These are phyloP conservation scores for Pollenia labialis DNA, from an alignment of 2,888 invertebrate genomes.

Conservation along the genomic window DNA sequence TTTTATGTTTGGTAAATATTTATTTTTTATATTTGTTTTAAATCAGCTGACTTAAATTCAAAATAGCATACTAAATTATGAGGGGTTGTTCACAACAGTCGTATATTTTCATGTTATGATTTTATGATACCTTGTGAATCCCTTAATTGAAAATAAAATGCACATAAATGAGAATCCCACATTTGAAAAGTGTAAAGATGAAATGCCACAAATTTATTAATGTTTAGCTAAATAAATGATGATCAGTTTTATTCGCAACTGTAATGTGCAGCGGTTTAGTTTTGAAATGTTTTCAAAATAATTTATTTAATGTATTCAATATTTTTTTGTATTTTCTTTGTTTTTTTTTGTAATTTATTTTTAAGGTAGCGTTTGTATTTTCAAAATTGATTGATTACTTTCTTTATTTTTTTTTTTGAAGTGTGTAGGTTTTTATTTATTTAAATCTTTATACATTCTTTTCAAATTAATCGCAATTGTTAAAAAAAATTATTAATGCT, in stretches of 20 bases:
- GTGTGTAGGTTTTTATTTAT: slow-evolving; percentile 3
- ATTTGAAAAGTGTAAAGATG: too few relatives aligned
- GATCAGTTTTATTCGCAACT: slow-evolving; percentile 25
- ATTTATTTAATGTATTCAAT: neutral
- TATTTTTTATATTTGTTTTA: too few relatives aligned
- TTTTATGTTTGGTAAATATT: too few relatives aligned
- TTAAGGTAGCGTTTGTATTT: slow-evolving; percentile 61
- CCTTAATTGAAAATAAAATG: neutral
- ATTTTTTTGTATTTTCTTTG: slow-evolving; percentile 13
- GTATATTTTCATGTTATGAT: too few relatives aligned
- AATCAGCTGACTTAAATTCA: too few relatives aligned
- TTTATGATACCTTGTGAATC: too few relatives aligned
- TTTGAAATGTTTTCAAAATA: slow-evolving; percentile 11
- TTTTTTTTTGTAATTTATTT: neutral
- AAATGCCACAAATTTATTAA: too few relatives aligned
- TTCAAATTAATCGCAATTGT: too few relatives aligned
- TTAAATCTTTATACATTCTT: neutral
- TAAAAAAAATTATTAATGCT: too few relatives aligned
- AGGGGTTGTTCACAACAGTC: too few relatives aligned
- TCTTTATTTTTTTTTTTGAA: slow-evolving; percentile 9
- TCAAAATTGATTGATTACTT: slow-evolving; percentile 51
- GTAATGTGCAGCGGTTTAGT: neutral
- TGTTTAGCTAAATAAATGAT: neutral
- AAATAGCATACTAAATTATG: too few relatives aligned
- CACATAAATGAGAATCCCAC: too few relatives aligned